These are phyloP conservation scores for Aphelenchoides besseyi DNA, from an alignment of 1,140 invertebrate species.

Conservation along the genomic window DNA sequence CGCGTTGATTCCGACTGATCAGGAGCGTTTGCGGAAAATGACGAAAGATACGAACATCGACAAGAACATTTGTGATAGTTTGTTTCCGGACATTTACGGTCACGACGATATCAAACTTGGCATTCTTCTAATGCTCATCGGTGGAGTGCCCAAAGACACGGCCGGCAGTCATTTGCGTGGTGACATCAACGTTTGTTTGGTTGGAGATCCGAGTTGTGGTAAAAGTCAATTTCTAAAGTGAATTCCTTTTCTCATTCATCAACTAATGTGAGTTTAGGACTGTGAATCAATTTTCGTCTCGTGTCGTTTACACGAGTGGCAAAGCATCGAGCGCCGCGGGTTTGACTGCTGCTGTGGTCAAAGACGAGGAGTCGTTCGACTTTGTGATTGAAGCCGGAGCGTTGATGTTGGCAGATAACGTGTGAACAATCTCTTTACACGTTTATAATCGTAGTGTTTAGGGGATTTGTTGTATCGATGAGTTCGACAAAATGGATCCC, in stretches of 20 bases:
- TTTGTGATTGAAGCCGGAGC: slow-evolving; percentile 99
- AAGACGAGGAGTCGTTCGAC: slow-evolving; percentile 93
- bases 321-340: slow-evolving; percentile 96
- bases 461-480: slow-evolving; percentile 98
- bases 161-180: slow-evolving; percentile 81
- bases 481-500: slow-evolving; percentile 99
- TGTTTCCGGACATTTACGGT: slow-evolving; percentile 96
- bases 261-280: slow-evolving; percentile 59
- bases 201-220: slow-evolving; percentile 96
- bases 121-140: slow-evolving; percentile 91
- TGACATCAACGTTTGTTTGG: slow-evolving; percentile 95
- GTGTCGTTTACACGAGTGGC: slow-evolving; percentile 95
- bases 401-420: slow-evolving; percentile 94
- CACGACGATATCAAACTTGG: slow-evolving; percentile 95
- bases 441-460: slow-evolving; percentile 40
- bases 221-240: slow-evolving; percentile 96
- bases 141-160: slow-evolving; percentile 85
- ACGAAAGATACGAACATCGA: slow-evolving; percentile 86
- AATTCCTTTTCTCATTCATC: slow-evolving; percentile 53
- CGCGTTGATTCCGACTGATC: slow-evolving; percentile 89
- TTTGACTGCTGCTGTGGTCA: slow-evolving; percentile 92
- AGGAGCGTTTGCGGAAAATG: slow-evolving; percentile 95
- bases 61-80: slow-evolving; percentile 81
- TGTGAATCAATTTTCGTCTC: slow-evolving; percentile 87
- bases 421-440: slow-evolving; percentile 46